Evolutionary conservation across 2,797 vertebrate genomes (phyloP).

Genomic region (Emys orbicularis): DNA sequence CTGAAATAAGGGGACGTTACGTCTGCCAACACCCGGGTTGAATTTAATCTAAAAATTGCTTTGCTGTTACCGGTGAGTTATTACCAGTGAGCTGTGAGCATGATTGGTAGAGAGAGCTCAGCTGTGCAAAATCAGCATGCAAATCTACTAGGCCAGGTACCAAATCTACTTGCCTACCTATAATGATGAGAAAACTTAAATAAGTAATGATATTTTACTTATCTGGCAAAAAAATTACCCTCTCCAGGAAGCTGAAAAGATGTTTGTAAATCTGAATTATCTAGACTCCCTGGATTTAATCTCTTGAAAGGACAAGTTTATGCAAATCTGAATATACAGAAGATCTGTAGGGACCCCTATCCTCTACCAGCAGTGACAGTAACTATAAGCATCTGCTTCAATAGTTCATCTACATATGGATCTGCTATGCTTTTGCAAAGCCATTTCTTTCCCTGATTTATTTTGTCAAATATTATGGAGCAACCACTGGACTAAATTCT

Average conservation of each 20-base stretch:
- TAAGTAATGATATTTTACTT: not conserved
- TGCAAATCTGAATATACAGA: not conserved
- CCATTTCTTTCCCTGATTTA: not conserved
- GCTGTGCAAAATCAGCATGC: not conserved
- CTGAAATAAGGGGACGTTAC: not conserved
- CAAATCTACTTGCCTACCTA: too few species aligned
- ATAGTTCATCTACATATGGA: too few species aligned
- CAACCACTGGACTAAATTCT: not conserved
- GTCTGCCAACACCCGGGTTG: not conserved
- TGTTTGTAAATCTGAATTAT: not conserved
- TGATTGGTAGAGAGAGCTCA: not conserved
- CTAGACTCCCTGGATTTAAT: not conserved
- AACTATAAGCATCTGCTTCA: not conserved
- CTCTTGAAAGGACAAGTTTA: not conserved
- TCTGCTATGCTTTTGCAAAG: not conserved
- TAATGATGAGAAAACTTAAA: not conserved
- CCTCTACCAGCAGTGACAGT: not conserved
- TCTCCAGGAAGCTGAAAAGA: not conserved
- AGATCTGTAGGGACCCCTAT: not conserved
- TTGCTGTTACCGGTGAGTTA: not conserved
- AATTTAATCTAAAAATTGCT: not conserved
- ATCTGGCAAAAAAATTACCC: not conserved
- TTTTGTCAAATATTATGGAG: not conserved
- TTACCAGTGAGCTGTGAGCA: not conserved
- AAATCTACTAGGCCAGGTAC: not conserved